Evolutionary conservation across 1,140 invertebrate species (phyloP).

Genomic region (Drosophila baimaii): DNA sequence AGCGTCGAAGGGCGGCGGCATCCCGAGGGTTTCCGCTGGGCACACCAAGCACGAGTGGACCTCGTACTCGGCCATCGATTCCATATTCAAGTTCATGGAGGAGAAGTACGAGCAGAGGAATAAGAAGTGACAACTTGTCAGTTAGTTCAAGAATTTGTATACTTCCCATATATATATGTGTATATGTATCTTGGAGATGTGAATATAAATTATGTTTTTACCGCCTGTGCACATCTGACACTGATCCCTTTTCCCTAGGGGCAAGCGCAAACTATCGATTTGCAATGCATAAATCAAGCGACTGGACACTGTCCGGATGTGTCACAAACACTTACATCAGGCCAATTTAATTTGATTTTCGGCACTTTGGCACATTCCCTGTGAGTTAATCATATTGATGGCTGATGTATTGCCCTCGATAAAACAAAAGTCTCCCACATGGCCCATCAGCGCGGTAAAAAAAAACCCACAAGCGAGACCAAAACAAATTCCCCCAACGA

Average conservation of each 20-base stretch:
- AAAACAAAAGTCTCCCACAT: conserved; percentile 72
- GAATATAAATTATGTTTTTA: conserved; percentile 61
- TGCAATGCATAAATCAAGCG: conserved; percentile 71
- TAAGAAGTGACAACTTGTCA: conserved; percentile 27
- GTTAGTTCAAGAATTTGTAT: conserved; percentile 25
- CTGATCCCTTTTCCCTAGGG: conserved; percentile 77
- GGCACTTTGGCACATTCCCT: conserved; percentile 67
- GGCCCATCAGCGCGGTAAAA: conserved; percentile 50
- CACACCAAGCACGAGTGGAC: conserved; percentile 86
- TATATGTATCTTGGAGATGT: conserved; percentile 27
- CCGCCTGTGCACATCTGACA: conserved; percentile 54
- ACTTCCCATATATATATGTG: conserved; percentile 13
- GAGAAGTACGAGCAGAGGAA: conserved; percentile 74
- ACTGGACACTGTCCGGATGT: conserved; percentile 49
- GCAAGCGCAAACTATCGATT: conserved; percentile 76
- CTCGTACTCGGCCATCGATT: conserved; percentile 85
- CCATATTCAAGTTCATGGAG: conserved; percentile 85
- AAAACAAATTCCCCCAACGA: conserved; percentile 47
- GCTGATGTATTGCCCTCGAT: conserved; percentile 72
- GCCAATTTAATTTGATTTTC: conserved; percentile 83
- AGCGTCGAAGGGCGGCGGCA: conserved; percentile 58
- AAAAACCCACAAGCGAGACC: conserved; percentile 44
- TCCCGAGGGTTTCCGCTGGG: conserved; percentile 85
- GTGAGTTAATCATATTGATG: conserved; percentile 79
- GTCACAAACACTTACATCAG: conserved; percentile 82